Base-by-base conservation (phyloP, 1,140 invertebrate genomes). In the Galleria mellonella region DNA sequence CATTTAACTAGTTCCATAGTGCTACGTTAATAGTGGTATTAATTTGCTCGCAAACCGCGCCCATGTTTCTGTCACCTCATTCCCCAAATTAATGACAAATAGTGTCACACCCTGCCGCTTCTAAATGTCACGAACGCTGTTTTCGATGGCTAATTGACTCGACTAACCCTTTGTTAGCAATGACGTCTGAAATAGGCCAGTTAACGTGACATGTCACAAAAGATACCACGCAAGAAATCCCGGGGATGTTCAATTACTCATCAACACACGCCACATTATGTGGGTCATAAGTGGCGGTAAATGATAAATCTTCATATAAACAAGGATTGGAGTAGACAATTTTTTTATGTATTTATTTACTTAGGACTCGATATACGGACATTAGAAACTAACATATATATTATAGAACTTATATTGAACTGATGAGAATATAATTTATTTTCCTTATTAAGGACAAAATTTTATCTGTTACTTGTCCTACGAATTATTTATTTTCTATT, bases 71-170 rank as follows among this genome's bases (percentile, higher is more conserved):
- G 77, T 82, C 76, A 76, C 75, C 66, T 78, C 62, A 70, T 72
- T 71, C 62, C 67, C 71, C 57, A 77, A 82, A 77, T 79, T 78
- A 79, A 79, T 77, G 75, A 77, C 77, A 77, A 82, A 82, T 72
- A 74, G 53, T 57, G 68, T 57, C 61, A 70, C 68, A 59, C 64
- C 73, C 70, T 57, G 58, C 49, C 35, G 17, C 9, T 60, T 72
- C 73, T 73, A 74, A 72, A 73, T 72, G 72, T 72, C 62, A 61
- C 54, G 45, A 40, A 47, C 55, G 50, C 52, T 66, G 68, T 75
- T 70, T 73, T 74, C 66, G 65, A 76, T 76, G 63, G 68, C 72
- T 79, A 79, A 79, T 79, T 79, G 72, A 74, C 72, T 64, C 43
- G 39, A 51, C 51, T 57, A 69, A 67, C 62, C 68, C 71, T 72